phyloP scores from a whole-genome alignment of 2,797 vertebrate genomes.

The Carapus acus region DNA sequence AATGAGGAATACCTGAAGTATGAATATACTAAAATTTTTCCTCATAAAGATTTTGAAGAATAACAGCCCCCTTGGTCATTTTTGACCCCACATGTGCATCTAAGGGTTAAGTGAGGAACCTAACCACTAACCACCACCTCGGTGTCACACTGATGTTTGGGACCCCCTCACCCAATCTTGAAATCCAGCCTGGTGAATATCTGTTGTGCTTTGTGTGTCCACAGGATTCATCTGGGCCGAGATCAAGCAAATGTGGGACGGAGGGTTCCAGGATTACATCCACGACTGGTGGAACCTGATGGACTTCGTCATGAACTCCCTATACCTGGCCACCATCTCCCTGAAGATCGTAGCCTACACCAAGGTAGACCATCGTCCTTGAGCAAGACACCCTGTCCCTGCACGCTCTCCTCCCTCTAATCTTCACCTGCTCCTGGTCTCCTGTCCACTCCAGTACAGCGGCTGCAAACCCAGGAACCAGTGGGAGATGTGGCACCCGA shows the following conservation, averaged over 20 bases:
- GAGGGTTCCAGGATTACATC: slow-evolving; percentile 95
- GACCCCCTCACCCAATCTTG: no score
- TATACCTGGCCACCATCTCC: slow-evolving; percentile 96
- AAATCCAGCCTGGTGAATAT: no score
- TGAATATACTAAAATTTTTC: no score
- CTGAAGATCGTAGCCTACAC: slow-evolving; percentile 93
- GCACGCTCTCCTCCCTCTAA: background rate
- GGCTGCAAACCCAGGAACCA: slow-evolving; percentile 75
- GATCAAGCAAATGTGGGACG: slow-evolving; percentile 99
- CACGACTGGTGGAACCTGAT: slow-evolving; percentile 99
- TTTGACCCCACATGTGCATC: no score
- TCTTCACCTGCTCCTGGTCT: background rate
- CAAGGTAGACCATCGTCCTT: slow-evolving; percentile 73
- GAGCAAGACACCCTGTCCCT: background rate
- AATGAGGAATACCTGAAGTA: no score
- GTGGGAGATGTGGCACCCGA: slow-evolving; percentile 98
- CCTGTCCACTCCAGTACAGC: slow-evolving; percentile 75
- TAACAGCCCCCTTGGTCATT: no score
- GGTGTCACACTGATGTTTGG: no score
- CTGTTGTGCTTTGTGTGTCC: slow-evolving; percentile 24
- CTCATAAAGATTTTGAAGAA: no score
- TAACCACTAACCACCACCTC: no score
- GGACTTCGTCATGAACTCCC: slow-evolving; percentile 99
- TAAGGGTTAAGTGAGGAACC: no score
- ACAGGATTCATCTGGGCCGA: slow-evolving; percentile 98